These are phyloP conservation scores for Agrotis puta DNA, from an alignment of 2,888 invertebrate genomes.

Conservation along the genomic window DNA sequence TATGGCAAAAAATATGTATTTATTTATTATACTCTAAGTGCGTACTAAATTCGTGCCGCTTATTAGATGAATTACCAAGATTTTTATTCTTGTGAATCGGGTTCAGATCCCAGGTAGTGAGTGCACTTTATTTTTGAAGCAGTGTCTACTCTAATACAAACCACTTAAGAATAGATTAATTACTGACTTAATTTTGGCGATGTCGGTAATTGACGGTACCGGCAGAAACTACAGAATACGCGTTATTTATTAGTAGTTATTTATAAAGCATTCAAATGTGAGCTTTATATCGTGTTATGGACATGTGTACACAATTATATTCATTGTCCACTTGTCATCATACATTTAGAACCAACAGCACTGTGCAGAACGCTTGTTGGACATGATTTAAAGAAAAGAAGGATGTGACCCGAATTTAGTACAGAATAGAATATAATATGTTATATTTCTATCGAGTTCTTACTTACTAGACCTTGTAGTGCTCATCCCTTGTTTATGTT, in stretches of 20 bases:
- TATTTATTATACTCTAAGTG: constrained; percentile 13
- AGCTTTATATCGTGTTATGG: neutral
- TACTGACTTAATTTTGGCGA: neutral
- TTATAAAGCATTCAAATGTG: neutral
- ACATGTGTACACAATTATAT: neutral
- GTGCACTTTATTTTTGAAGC: neutral
- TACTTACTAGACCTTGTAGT: constrained; percentile 65
- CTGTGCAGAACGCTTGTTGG: neutral
- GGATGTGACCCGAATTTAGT: constrained; percentile 50
- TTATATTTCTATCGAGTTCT: constrained; percentile 52
- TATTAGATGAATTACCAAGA: neutral
- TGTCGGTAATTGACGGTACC: neutral
- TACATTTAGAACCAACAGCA: neutral
- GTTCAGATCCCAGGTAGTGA: neutral
- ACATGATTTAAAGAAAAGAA: neutral
- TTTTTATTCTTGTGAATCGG: neutral
- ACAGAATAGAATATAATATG: constrained; percentile 43
- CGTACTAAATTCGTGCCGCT: constrained; percentile 47
- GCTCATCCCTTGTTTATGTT: constrained; percentile 79
- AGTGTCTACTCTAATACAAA: neutral
- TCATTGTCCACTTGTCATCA: neutral
- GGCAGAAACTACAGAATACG: too few relatives aligned
- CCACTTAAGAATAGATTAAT: neutral
- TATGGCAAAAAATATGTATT: constrained; percentile 41
- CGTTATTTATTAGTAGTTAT: too few relatives aligned